phyloP scores from a whole-genome alignment of 2,797 vertebrate genomes.

The Prionace glauca region DNA sequence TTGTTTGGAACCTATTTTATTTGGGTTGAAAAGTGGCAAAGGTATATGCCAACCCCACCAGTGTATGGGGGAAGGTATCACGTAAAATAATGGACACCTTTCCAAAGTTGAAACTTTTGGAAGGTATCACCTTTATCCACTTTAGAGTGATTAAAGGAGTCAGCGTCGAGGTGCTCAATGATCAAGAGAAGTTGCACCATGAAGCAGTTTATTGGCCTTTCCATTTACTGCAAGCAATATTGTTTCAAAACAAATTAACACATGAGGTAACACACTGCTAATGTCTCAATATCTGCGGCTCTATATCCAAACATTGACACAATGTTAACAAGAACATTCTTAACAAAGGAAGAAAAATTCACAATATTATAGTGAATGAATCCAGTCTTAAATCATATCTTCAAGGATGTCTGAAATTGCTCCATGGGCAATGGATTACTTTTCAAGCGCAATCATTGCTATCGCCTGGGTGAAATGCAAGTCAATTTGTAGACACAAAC shows the following conservation, averaged over 20 bases:
- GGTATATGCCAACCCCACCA: not conserved
- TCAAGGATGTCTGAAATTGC: not conserved
- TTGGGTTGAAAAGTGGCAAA: not conserved
- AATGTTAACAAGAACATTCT: not conserved
- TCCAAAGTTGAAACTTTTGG: not conserved
- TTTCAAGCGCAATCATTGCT: not conserved
- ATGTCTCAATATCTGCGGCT: too few relatives aligned
- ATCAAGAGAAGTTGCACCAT: not conserved
- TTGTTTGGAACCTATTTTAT: too few relatives aligned
- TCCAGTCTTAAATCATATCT: too few relatives aligned
- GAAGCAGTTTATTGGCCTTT: not conserved
- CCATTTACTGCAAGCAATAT: not conserved
- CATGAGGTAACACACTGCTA: too few relatives aligned
- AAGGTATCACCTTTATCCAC: not conserved
- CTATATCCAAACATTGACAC: too few relatives aligned
- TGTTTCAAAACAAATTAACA: too few relatives aligned
- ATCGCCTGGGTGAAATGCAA: not conserved
- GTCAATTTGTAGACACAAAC: not conserved
- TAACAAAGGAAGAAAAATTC: too few relatives aligned
- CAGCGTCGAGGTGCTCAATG: not conserved
- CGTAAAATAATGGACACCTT: not conserved
- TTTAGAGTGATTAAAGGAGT: not conserved
- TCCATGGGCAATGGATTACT: not conserved
- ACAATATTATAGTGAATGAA: too few relatives aligned
- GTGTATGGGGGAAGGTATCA: not conserved